Evolutionary conservation across 2,888 invertebrate species (phyloP).

Genomic region (Argyresthia albistria): DNA sequence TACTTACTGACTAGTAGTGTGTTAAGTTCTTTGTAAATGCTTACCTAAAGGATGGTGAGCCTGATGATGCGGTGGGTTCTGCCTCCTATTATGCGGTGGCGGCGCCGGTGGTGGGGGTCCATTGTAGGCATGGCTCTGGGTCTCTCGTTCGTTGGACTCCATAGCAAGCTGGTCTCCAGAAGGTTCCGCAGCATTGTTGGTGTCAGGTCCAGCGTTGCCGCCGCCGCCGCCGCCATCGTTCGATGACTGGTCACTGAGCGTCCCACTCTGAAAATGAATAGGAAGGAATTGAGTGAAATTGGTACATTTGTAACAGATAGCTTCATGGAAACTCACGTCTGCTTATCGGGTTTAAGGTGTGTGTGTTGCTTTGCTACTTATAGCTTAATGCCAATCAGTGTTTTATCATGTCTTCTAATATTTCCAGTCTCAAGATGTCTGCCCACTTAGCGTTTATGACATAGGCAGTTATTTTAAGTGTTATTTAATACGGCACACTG

Average conservation of each 20-base stretch:
- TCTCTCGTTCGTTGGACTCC: slow-evolving; percentile 78
- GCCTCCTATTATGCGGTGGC: slow-evolving; percentile 82
- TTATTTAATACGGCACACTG: slow-evolving; percentile 54
- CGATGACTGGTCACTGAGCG: slow-evolving; percentile 51
- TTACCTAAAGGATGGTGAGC: slow-evolving; percentile 57
- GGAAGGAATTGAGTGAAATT: no score
- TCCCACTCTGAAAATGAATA: slow-evolving; percentile 42
- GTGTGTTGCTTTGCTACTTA: no score
- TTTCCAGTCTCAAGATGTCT: neutral
- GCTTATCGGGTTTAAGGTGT: no score
- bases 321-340: no score
- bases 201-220: slow-evolving; percentile 69
- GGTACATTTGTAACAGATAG: neutral
- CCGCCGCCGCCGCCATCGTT: slow-evolving; percentile 66
- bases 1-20: no score
- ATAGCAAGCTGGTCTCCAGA: slow-evolving; percentile 79
- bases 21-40: slow-evolving; percentile 14
- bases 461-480: slow-evolving; percentile 37
- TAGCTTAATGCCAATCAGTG: no score
- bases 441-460: slow-evolving; percentile 35
- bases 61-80: slow-evolving; percentile 79
- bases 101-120: slow-evolving; percentile 72
- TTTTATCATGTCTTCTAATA: neutral
- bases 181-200: slow-evolving; percentile 68
- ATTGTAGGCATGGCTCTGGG: slow-evolving; percentile 62